These are phyloP conservation scores for Palythoa caribaeorum DNA, from an alignment of 92 coral and sea anemone genomes.

Conservation along the genomic window DNA sequence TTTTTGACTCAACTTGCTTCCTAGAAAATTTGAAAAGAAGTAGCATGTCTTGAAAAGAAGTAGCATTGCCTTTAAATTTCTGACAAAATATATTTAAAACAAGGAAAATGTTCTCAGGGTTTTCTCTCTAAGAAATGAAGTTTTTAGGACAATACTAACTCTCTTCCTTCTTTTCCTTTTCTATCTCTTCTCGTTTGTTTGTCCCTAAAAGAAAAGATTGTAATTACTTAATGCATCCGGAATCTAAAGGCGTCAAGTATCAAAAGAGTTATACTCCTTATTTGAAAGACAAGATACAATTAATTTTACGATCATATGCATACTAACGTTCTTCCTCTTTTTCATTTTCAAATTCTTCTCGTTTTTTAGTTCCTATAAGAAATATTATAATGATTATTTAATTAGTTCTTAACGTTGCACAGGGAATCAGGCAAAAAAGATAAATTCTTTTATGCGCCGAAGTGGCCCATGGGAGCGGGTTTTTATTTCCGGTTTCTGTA, in stretches of 20 bases:
- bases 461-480: too few species aligned
- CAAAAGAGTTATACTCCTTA: neutral
- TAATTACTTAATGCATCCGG: neutral
- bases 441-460: too few species aligned
- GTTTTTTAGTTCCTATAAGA: slow-evolving; percentile 24
- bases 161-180: slow-evolving; percentile 10
- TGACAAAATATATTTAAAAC: neutral
- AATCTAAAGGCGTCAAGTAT: neutral
- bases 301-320: neutral
- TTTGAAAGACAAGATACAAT: too few species aligned
- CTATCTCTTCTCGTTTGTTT: slow-evolving; percentile 14
- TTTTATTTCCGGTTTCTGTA: too few species aligned
- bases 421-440: too few species aligned
- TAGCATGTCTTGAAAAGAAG: too few species aligned
- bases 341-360: slow-evolving; percentile 25
- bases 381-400: neutral
- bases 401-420: neutral
- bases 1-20: too few species aligned
- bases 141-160: slow-evolving; percentile 21
- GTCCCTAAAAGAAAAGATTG: neutral
- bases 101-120: neutral
- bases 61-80: too few species aligned
- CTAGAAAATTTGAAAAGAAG: too few species aligned
- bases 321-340: slow-evolving; percentile 29
- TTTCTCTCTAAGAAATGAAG: neutral